Evolutionary conservation across 2,113 vertebrate genomes (phyloP).

Genomic region (Ceyx margarethae): DNA sequence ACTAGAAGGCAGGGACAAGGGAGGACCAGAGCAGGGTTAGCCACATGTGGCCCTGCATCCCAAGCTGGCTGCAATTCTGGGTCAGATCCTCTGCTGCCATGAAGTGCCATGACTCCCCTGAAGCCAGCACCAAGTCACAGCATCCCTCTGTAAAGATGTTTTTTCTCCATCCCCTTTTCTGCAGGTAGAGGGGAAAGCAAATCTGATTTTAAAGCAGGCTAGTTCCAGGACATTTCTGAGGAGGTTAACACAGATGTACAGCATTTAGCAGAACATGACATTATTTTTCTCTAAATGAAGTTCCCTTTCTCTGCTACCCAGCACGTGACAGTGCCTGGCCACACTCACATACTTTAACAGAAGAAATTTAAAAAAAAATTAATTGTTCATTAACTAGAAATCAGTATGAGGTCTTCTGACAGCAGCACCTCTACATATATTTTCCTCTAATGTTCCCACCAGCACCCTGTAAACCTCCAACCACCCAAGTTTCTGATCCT

Average conservation of each 20-base stretch:
- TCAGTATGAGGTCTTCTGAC: not conserved
- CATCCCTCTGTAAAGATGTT: not conserved
- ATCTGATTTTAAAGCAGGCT: not conserved
- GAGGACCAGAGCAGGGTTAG: not conserved
- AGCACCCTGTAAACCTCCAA: not conserved
- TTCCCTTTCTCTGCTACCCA: not conserved
- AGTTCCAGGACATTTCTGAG: not conserved
- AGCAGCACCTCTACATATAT: not conserved
- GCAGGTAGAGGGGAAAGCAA: not conserved
- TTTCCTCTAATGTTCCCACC: not conserved
- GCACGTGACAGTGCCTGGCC: not conserved
- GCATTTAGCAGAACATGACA: not conserved
- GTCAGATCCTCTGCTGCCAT: not conserved
- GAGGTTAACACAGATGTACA: not conserved
- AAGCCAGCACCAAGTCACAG: not conserved
- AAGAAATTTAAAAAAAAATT: not conserved
- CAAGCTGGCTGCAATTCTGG: not conserved
- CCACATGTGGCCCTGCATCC: fast-evolving
- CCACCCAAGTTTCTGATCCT: not conserved
- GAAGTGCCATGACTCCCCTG: not conserved
- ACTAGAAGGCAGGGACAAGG: not conserved
- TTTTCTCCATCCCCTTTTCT: not conserved
- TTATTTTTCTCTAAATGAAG: not conserved
- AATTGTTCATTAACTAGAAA: not conserved
- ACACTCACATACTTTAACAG: not conserved